phyloP scores from a whole-genome alignment of 2,113 vertebrate genomes.

The Scortum barcoo region DNA sequence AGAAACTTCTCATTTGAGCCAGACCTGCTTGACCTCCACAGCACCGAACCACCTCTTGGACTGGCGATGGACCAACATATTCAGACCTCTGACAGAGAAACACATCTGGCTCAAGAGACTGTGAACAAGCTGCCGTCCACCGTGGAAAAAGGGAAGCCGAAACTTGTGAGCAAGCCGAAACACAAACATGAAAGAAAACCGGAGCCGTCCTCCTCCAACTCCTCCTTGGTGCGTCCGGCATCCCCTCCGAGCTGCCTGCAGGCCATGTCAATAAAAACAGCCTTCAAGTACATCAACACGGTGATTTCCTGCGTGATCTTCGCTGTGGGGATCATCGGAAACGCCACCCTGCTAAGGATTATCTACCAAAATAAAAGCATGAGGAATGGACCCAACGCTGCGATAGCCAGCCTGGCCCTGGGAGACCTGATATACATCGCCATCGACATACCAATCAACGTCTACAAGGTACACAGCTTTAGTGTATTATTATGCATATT shows the following conservation, averaged over 20 bases:
- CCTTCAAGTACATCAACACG: constrained; percentile 93
- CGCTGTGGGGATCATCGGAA: constrained; percentile 92
- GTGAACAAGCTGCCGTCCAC: neutral
- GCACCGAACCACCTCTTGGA: neutral
- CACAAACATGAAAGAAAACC: constrained; percentile 20
- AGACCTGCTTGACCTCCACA: neutral
- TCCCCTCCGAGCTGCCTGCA: constrained; percentile 77
- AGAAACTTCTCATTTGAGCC: constrained; percentile 36
- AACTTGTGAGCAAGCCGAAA: neutral
- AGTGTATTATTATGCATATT: neutral
- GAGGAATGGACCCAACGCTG: constrained; percentile 94
- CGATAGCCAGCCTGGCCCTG: constrained; percentile 93
- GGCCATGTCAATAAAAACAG: constrained; percentile 82
- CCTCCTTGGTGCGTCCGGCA: neutral
- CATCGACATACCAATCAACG: constrained; percentile 91
- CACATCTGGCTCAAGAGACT: constrained; percentile 13
- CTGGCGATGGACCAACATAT: neutral
- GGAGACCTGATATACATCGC: constrained; percentile 95
- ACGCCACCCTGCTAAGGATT: constrained; percentile 92
- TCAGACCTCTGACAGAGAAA: neutral
- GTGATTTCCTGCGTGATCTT: constrained; percentile 91
- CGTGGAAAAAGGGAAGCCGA: neutral
- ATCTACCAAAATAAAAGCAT: constrained; percentile 96
- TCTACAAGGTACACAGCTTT: constrained; percentile 87
- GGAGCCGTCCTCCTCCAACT: constrained; percentile 15